Base-by-base conservation (phyloP, 37 sponge, comb jelly and placozoan species). In the Hormiphora californensis region DNA sequence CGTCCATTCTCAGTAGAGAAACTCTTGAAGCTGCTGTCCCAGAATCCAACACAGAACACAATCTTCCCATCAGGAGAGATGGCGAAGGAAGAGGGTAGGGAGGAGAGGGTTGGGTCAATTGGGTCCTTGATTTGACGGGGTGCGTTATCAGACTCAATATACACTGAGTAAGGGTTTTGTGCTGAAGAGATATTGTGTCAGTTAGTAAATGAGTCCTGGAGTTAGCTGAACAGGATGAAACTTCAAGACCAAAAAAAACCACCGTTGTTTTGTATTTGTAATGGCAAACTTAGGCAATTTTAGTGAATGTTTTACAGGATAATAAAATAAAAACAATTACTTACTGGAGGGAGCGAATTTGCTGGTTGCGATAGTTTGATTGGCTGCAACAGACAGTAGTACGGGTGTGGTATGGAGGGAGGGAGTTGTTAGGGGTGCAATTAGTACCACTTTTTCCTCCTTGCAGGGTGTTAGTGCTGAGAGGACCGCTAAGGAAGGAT, bases 11-110 rank as follows among this genome's bases (percentile, higher is more conserved):
- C 90, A 25, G 90, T 87, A 34, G 87, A 46, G 40, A 92, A 92
- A 62, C 90, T 88, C 90, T 91, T 92, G 69, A 89, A 91, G 35
- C 93, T 91, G 85, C 88, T 92, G 87, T 94, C 93, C 93, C 93
- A 94, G 85, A 90, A 92, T 36, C 94, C 94, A 43, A 89, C 89
- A 17, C 88, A 87, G 31, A 94, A 81, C 38, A 94, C 57, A 39
- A 90, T 43, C 17, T 88, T 61, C 27, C 69, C 69, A 43, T 69
- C 86, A n/a, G 89, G 91, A n/a, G 90, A 87, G 37, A 87, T 53
- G 35, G 90, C 81, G 40, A 92, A 92, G 86, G 90, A 90, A 3
- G 87, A 57, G 17, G 91, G 33, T 1, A 88, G 62, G 27, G 88
- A 40, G 27, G 91, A 69, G 28, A 92, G 53, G 32, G 90, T 92